Base-by-base conservation (phyloP, 2,113 vertebrate species). In the Okapia johnstoni region DNA sequence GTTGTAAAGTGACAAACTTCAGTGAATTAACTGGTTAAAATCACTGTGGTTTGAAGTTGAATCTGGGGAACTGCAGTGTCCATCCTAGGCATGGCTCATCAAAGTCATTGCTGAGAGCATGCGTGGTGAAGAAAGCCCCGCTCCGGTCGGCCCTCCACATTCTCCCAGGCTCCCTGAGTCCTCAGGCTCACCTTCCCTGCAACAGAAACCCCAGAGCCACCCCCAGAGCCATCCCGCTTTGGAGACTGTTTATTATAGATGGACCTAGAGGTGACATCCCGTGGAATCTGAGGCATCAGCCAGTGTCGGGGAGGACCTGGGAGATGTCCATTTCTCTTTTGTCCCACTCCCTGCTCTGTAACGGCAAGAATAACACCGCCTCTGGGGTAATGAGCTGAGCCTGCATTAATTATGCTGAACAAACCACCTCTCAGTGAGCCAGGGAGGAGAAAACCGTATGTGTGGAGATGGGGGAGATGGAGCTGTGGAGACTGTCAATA, bases 401-500 rank as follows among this genome's bases (percentile, higher is more conserved):
- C 48, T 46, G 50, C 54, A 40, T 12, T 54, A 23, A 83, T 21
- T 54, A 23, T 6, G 12, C 33, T 63, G n/a, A 96, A 58, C 60
- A 12, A 36, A 63, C 36, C 30, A 28, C 33, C 14, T 52, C 33
- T 46, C 33, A 3, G 54, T 26, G 19, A n/a, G 23, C 9, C 16
- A 43, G 50, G 6, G 48, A 33, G 26, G 26, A 55, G n/a, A 23
- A 85, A 13, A n/a, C 6, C 36, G 52, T 33, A 15, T 10, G 11
- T 33, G 11, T 9, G 25, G 40, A 19, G 28, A 48, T 5, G 4
- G 21, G 13, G 61, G 48, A n/a, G 9, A 6, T 13, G 2, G 60
- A 4, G 3, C 58, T 25, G 15, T 1, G 4, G 80, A 40, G 6
- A 60, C 5, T 30, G n/a, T 11, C 48, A 14, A 1, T 7, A 12